Percentiles rank a stretch among this genome's conserved stretches.
phyloP scores from a whole-genome alignment of 2,888 invertebrate genomes.

The Pyrrhia umbra region DNA sequence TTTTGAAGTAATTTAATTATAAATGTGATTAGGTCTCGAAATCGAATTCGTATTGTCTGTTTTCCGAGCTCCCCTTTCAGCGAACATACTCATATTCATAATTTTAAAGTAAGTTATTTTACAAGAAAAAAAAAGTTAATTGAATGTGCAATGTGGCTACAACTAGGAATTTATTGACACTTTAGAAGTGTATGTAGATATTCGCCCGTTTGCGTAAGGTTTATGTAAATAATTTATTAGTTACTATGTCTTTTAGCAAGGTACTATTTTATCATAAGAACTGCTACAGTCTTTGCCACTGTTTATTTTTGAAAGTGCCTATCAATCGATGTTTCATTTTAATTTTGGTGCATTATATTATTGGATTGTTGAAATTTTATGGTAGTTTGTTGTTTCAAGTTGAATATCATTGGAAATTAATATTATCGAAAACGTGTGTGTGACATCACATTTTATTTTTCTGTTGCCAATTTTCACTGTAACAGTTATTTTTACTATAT shows the following conservation, averaged over 20 bases:
- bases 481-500: constrained; percentile 50
- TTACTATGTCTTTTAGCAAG: constrained; percentile 72
- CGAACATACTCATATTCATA: constrained; percentile 79
- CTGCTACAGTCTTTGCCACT: constrained; percentile 74
- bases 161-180: constrained; percentile 74
- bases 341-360: constrained; percentile 69
- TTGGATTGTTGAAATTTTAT: constrained; percentile 58
- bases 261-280: constrained; percentile 74
- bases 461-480: constrained; percentile 42
- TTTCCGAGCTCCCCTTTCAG: constrained; percentile 57
- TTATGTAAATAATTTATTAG: constrained; percentile 81
- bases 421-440: constrained; percentile 42
- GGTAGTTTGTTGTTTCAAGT: constrained; percentile 51
- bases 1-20: constrained; percentile 62
- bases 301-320: constrained; percentile 80
- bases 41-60: constrained; percentile 54
- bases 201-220: constrained; percentile 74
- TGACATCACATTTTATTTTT: constrained; percentile 56
- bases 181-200: constrained; percentile 86
- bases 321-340: constrained; percentile 67
- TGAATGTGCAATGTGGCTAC: constrained; percentile 84
- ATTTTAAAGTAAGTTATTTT: constrained; percentile 72
- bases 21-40: constrained; percentile 57
- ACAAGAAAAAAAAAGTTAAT: constrained; percentile 68
- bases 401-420: constrained; percentile 45